Base-by-base conservation (phyloP, 1,140 invertebrate species). In the Oppia nitens region DNA sequence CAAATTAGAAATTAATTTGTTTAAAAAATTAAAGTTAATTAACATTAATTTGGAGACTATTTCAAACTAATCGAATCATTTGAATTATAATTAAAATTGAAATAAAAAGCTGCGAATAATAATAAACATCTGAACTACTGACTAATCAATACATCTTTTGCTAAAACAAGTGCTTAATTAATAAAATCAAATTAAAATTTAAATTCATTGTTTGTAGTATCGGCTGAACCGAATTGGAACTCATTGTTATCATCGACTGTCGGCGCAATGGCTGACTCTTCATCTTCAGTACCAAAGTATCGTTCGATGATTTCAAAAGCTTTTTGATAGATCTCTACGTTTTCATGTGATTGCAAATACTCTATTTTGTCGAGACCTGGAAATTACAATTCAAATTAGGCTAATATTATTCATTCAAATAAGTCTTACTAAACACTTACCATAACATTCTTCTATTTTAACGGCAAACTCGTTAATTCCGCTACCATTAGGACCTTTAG, bases 311-410 rank as follows among this genome's bases (percentile, higher is more conserved):
- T 89, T 68, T 93, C 85, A 69, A 93, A 93, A 20, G 91, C 87
- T 70, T 94, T 91, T 70, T 94, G 83, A 73, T 97, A 97, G 59
- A 98, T 91, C 53, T 95, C 87, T 68, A 87, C 80, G 68, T 97
- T 97, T 70, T 93, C 88, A 71, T 97, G 92, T 14, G 87, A 89
- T 73, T 97, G 94, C 4, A 97, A 75, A 71, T 87, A 92, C 75
- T 98, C 94, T 61, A 98, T 95, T 75, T 96, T 96, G 67, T 97
- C 92, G 66, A 98, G 75, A 66, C 91, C 91, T 90, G 65, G 23
- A 75, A 75, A 23, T 17, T 12, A 25, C 66, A 65, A 21, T 28
- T 29, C 50, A 3, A 63, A 59, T 66, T 62, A 61, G 59, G 64
- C 66, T 57, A 61, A 61, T 21, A 52, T 23, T 50, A 23, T 60